A percentile compares a stretch with the other conserved stretches of the same genome.
Evolutionary conservation across 2,797 vertebrate genomes (phyloP).

Genomic region (Galago senegalensis): DNA sequence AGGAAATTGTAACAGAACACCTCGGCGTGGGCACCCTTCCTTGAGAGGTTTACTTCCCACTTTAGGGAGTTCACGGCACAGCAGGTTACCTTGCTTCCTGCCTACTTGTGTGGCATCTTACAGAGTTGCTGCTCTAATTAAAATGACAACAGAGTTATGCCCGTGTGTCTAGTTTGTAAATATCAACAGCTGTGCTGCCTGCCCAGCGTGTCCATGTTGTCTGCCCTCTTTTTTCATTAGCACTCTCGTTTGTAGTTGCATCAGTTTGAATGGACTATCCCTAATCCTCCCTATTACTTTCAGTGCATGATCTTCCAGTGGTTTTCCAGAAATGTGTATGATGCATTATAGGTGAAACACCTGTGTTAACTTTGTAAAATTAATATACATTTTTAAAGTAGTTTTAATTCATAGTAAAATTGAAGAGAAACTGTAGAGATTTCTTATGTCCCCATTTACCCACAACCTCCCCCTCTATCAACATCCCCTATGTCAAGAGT

Average conservation of each 20-base stretch:
- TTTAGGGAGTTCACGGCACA: neutral
- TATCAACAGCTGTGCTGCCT: neutral
- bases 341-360: neutral
- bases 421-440: neutral
- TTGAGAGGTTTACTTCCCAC: neutral
- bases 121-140: neutral
- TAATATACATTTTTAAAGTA: neutral
- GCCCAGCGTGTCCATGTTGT: neutral
- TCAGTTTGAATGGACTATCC: neutral
- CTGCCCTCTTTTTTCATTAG: neutral
- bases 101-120: neutral
- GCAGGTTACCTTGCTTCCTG: neutral
- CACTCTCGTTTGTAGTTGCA: neutral
- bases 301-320: neutral
- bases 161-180: neutral
- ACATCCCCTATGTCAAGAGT: neutral
- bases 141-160: neutral
- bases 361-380: neutral
- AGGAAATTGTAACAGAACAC: neutral
- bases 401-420: constrained; percentile 3
- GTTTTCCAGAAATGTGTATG: neutral
- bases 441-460: neutral
- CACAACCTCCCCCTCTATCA: neutral
- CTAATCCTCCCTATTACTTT: neutral
- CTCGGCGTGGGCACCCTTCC: neutral